A percentile compares a stretch with the other conserved stretches of the same genome.
phyloP scores from a whole-genome alignment of 2,797 vertebrate genomes.

The Lateolabrax maculatus region DNA sequence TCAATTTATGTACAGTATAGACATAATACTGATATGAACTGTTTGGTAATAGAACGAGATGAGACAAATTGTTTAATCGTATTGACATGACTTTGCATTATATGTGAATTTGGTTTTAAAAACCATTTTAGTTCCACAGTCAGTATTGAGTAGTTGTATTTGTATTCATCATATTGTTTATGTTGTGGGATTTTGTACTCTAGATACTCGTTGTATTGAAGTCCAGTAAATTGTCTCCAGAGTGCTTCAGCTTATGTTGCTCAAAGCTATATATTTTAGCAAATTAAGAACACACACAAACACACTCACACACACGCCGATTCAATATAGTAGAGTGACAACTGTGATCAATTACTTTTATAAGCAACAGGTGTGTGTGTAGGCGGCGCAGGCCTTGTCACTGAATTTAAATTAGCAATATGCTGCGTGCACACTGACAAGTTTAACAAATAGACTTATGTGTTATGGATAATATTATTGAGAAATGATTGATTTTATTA shows the following conservation, averaged over 20 bases:
- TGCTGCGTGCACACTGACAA: background rate
- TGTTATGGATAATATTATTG: background rate
- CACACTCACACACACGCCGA: background rate
- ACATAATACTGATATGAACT: constrained; percentile 1
- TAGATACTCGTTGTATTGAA: constrained; percentile 30
- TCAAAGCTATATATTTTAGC: constrained; percentile 26
- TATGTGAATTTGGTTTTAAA: constrained; percentile 7
- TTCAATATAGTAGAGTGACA: constrained; percentile 19
- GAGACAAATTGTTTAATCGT: background rate
- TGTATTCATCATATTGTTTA: constrained; percentile 23
- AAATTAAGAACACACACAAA: constrained; percentile 28
- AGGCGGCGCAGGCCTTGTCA: background rate
- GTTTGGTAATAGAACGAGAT: background rate
- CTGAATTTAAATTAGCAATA: constrained; percentile 18
- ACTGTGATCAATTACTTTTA: constrained; percentile 32
- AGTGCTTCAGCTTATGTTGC: constrained; percentile 24
- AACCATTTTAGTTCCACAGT: background rate
- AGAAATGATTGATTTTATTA: background rate
- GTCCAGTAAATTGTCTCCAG: constrained; percentile 26
- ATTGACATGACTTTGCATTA: background rate
- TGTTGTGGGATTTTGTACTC: constrained; percentile 18
- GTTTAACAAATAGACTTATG: background rate
- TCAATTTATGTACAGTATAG: constrained; percentile 1
- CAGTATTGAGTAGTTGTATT: background rate
- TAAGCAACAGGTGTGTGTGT: constrained; percentile 32